Evolutionary conservation across 2,797 vertebrate genomes (phyloP), one percentile per base, ranked within the genome.

Genomic region (Chaetodon trifasciatus): DNA sequence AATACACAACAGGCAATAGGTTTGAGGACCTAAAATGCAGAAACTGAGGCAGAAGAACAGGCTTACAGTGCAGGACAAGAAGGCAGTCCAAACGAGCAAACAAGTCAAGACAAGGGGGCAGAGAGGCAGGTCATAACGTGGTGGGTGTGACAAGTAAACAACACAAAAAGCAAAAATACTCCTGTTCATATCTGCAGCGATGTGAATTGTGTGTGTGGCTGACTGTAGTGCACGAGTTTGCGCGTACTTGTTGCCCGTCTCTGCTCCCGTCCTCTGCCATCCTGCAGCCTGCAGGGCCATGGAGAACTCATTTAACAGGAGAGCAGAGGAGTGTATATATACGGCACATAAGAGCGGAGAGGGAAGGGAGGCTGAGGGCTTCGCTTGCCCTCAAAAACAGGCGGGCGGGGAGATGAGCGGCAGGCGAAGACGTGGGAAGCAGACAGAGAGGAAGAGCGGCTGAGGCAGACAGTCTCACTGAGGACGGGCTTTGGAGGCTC

Each of bases 261-360:
- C 37, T 71, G 85, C 71, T 58, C 23, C 1, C 52, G 76, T 86
- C 62, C 74, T 77, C 76, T 78, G 78, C 70, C 66, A 76, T 84
- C 81, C 39, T 78, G 76, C 88, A 89, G 88, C 84, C 89, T 80
- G 78, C 76, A 76, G 87, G 77, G 78, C 86, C 91, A 91, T 90
- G 94, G 90, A 91, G 87, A 93, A 90, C 84, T 90, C 84, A 91
- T 94, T 93, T 92, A 92, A 61, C 86, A 79, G 82, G 77, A 89
- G 83, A 85, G 82, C 82, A 81, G 81, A 78, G 88, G 73, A 82
- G 87, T 73, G 78, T 60, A 87, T 28, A 35, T 83, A 16, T 42
- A 78, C 68, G 64, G 90, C 70, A 57, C 74, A 81, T 37, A 74
- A 82, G 84, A 79, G 78, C 23, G 0, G 71, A 17, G 79, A 64